A percentile compares a stretch with the other conserved stretches of the same genome.
These are phyloP conservation scores for Phymanthus crucifer DNA, from an alignment of 92 coral and sea anemone genomes.

Conservation along the genomic window DNA sequence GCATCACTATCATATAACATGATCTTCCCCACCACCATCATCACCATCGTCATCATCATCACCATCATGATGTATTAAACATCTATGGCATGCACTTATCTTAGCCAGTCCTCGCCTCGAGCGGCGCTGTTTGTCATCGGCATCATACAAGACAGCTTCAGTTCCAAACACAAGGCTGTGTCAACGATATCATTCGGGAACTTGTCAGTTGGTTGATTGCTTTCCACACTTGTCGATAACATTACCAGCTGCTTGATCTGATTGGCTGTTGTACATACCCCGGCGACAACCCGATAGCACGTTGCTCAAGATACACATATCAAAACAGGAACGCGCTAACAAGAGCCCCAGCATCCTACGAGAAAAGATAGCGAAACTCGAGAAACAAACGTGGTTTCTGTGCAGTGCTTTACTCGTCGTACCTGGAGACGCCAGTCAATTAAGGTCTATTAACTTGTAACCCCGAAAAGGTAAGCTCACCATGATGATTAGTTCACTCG, in stretches of 20 bases:
- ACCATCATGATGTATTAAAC: too few species aligned
- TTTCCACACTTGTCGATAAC: slow-evolving; percentile 20
- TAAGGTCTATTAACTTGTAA: not conserved
- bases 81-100: too few species aligned
- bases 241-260: slow-evolving; percentile 7
- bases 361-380: not conserved
- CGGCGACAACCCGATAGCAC: not conserved
- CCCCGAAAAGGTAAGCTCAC: not conserved
- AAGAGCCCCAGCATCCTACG: not conserved
- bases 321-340: not conserved
- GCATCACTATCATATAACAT: too few species aligned
- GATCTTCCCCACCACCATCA: too few species aligned
- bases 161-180: not conserved
- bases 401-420: not conserved
- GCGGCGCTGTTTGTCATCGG: too few species aligned
- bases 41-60: too few species aligned
- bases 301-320: not conserved
- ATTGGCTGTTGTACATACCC: not conserved
- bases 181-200: not conserved
- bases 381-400: not conserved
- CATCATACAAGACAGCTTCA: too few species aligned
- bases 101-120: too few species aligned
- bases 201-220: slow-evolving; percentile 1
- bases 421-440: not conserved
- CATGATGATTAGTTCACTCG: not conserved